Percentiles rank a stretch among this genome's conserved stretches.
These are phyloP conservation scores for Cephus spinipes DNA, from an alignment of 2,888 invertebrate genomes.

Conservation along the genomic window DNA sequence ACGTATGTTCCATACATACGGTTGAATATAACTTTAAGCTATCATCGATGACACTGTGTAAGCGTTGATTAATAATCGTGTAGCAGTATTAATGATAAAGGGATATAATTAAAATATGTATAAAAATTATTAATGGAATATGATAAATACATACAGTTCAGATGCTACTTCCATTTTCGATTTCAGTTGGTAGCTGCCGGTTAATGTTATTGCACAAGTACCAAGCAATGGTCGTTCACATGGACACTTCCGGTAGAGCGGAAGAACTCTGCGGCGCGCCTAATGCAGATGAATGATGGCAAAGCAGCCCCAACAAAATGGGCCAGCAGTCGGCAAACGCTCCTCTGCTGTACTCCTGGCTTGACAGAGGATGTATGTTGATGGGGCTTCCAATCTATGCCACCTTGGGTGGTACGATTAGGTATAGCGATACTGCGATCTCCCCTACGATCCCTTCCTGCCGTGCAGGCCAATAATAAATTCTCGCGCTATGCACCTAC, in stretches of 20 bases:
- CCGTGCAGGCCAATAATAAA: constrained; percentile 47
- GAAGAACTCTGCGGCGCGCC: constrained; percentile 57
- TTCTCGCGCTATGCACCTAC: constrained; percentile 16
- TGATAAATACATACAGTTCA: constrained; percentile 56
- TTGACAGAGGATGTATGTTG: constrained; percentile 60
- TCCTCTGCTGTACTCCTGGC: constrained; percentile 8
- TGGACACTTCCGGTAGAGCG: constrained; percentile 69
- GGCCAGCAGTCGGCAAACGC: not conserved
- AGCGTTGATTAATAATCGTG: not conserved
- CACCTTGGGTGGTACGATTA: constrained; percentile 66
- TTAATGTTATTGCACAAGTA: constrained; percentile 21
- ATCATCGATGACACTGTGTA: not conserved
- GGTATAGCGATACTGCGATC: constrained; percentile 51
- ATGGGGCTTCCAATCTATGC: constrained; percentile 64
- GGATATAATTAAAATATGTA: not conserved
- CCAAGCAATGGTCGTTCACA: constrained; percentile 45
- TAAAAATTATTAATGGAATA: not conserved
- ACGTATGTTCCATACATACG: not conserved
- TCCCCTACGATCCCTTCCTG: constrained; percentile 63
- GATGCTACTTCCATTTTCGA: constrained; percentile 59
- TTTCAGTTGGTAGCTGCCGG: constrained; percentile 33
- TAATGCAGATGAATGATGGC: constrained; percentile 8
- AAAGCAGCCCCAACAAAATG: not conserved
- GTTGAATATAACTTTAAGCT: not conserved
- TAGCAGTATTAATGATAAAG: not conserved